Conservation (phyloP, 2,797 vertebrate species). For the Aldrovandia affinis region DNA sequence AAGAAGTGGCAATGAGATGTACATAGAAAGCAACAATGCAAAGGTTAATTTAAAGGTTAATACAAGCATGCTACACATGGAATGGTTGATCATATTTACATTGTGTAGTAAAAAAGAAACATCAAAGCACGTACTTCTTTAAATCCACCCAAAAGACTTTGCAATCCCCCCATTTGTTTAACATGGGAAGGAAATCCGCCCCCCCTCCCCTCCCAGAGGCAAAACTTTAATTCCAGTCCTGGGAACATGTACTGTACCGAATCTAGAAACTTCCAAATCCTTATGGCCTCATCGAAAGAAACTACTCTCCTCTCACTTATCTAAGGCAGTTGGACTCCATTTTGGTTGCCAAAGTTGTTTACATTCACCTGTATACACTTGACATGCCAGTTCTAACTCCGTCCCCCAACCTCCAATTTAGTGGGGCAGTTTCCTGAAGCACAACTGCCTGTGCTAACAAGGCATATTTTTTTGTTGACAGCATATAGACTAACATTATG, state of each 20-base stretch:
- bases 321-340: conserved; percentile 58
- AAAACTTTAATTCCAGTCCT: too few relatives aligned
- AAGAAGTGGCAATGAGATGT: too few relatives aligned
- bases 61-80: too few relatives aligned
- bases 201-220: too few relatives aligned
- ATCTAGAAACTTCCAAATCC: conserved; percentile 1
- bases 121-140: too few relatives aligned
- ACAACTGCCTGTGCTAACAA: background rate
- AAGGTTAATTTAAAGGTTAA: too few relatives aligned
- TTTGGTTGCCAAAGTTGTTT: conserved; percentile 57
- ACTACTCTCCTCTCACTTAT: conserved; percentile 53
- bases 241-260: background rate
- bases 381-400: conserved; percentile 8
- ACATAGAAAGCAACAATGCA: too few relatives aligned
- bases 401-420: background rate
- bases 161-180: too few relatives aligned
- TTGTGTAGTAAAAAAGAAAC: too few relatives aligned
- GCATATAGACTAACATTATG: background rate
- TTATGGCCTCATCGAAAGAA: background rate
- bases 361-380: conserved; percentile 35
- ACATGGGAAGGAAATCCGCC: too few relatives aligned
- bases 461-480: background rate
- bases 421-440: background rate
- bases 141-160: too few relatives aligned
- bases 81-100: too few relatives aligned